A percentile compares a stretch with the other conserved stretches of the same genome.
These are phyloP conservation scores for Phymastichus coffea DNA, from an alignment of 1,140 invertebrate species.

Conservation along the genomic window DNA sequence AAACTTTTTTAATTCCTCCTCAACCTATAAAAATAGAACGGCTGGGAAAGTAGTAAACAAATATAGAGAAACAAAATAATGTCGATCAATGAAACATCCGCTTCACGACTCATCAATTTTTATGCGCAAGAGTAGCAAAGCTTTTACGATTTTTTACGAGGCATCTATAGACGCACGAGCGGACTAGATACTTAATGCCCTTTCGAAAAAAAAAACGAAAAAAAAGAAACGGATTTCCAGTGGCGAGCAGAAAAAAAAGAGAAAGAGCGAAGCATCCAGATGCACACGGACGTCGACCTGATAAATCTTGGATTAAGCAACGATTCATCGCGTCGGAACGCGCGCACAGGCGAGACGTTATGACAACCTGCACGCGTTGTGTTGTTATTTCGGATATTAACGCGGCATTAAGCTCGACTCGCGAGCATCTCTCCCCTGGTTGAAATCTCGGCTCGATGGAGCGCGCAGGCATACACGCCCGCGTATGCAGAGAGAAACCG, in stretches of 20 bases:
- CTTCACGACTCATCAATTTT: conserved; percentile 11
- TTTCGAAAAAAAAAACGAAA: neutral
- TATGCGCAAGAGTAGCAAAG: neutral
- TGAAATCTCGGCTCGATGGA: conserved; percentile 20
- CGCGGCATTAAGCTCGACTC: conserved; percentile 32
- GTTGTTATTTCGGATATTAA: conserved; percentile 37
- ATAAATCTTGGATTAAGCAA: conserved; percentile 16
- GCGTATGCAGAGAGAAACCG: too few relatives aligned
- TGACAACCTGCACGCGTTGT: conserved; percentile 4
- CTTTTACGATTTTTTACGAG: neutral
- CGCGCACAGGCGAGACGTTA: conserved; percentile 16
- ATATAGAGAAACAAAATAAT: neutral
- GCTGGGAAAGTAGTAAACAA: neutral
- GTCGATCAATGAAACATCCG: neutral
- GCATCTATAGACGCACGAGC: too few relatives aligned
- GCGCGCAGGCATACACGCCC: too few relatives aligned
- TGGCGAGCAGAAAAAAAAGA: neutral
- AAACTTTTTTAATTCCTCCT: too few relatives aligned
- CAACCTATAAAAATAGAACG: neutral
- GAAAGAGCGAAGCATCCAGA: neutral
- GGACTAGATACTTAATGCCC: neutral
- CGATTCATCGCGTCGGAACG: neutral
- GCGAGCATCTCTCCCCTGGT: neutral
- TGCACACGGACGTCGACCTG: neutral
- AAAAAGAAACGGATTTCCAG: neutral